phyloP scores from a whole-genome alignment of 2,888 invertebrate species.

The Daptonema setosum region DNA sequence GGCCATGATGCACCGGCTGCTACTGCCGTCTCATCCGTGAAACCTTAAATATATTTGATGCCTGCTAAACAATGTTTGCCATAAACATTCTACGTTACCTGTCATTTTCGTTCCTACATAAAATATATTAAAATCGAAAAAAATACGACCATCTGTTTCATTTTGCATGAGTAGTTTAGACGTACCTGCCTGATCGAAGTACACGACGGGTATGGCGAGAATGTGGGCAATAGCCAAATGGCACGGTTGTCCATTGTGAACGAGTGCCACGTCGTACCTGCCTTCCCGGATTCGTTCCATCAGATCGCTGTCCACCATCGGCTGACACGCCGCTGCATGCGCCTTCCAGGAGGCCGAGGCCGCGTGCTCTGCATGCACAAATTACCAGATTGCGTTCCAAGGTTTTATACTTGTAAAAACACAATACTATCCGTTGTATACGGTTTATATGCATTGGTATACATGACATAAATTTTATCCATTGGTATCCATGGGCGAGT shows the following conservation, averaged over 20 bases:
- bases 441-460: too few species aligned
- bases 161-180: too few species aligned
- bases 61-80: background rate
- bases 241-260: slow-evolving; percentile 24
- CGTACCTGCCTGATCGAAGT: slow-evolving; percentile 20
- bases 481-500: too few species aligned
- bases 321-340: background rate
- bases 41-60: too few species aligned
- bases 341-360: slow-evolving; percentile 1
- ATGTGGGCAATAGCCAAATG: slow-evolving; percentile 21
- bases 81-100: background rate
- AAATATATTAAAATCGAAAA: too few species aligned
- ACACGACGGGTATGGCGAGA: slow-evolving; percentile 21
- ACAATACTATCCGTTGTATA: too few species aligned
- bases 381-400: too few species aligned
- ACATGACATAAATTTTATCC: too few species aligned
- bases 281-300: slow-evolving; percentile 20
- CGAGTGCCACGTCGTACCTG: slow-evolving; percentile 20
- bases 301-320: slow-evolving; percentile 22
- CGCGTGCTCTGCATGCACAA: too few species aligned
- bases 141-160: too few species aligned
- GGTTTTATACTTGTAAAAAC: too few species aligned
- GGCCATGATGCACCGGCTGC: slow-evolving; percentile 16
- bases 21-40: slow-evolving; percentile 21
- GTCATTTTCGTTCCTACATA: background rate